These are phyloP conservation scores for Argentina silus DNA, from an alignment of 2,797 vertebrate species.

Conservation along the genomic window DNA sequence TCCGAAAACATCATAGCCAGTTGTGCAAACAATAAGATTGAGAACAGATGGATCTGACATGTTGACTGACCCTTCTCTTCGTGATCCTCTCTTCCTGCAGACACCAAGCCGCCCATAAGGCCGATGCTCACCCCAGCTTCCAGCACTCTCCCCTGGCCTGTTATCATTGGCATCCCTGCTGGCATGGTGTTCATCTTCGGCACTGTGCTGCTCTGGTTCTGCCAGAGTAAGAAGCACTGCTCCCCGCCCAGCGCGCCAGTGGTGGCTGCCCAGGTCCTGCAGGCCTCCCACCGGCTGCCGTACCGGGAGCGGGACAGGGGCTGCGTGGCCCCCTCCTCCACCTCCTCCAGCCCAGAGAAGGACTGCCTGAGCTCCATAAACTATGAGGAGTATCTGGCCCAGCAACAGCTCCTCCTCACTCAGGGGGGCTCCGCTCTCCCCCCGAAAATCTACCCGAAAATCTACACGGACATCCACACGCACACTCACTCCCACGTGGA, in stretches of 20 bases:
- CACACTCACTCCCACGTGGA: conserved; percentile 90
- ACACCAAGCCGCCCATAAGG: conserved; percentile 88
- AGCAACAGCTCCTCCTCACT: conserved; percentile 85
- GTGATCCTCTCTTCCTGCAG: conserved; percentile 65
- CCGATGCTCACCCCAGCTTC: conserved; percentile 78
- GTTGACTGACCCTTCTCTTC: conserved; percentile 21
- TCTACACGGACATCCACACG: conserved; percentile 95
- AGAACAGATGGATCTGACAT: not conserved
- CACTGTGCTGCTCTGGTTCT: conserved; percentile 94
- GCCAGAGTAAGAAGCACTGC: conserved; percentile 94
- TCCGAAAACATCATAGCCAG: no score
- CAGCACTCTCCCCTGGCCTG: conserved; percentile 93
- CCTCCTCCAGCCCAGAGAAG: conserved; percentile 81
- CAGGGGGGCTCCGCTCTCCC: conserved; percentile 72
- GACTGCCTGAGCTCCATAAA: conserved; percentile 86
- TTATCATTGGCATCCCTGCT: conserved; percentile 96
- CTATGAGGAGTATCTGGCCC: conserved; percentile 91
- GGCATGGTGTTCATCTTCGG: conserved; percentile 96
- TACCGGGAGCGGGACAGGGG: conserved; percentile 70
- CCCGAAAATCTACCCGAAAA: conserved; percentile 94
- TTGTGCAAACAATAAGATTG: no score
- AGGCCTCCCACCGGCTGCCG: conserved; percentile 61
- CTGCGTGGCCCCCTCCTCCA: conserved; percentile 41
- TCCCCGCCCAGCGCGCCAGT: conserved; percentile 65
- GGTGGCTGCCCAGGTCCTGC: conserved; percentile 68